These are phyloP conservation scores for Hippocampus guttulatus DNA, from an alignment of 2,113 vertebrate genomes.

Conservation along the genomic window DNA sequence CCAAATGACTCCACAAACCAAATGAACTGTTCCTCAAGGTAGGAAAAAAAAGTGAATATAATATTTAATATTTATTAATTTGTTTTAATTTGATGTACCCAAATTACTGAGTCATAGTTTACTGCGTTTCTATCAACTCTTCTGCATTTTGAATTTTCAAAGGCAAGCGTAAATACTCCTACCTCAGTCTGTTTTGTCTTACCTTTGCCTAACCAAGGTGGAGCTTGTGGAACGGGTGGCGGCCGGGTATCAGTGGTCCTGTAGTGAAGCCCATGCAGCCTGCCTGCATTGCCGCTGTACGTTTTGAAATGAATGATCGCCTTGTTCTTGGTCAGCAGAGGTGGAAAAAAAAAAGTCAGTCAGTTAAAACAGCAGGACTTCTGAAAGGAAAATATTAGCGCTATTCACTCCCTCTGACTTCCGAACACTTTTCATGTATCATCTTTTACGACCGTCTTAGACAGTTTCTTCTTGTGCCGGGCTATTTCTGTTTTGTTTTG, in stretches of 20 bases:
- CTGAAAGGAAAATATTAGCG: slow-evolving; percentile 55
- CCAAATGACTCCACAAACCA: no score
- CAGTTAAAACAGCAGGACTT: slow-evolving; percentile 80
- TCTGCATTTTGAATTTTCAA: slow-evolving; percentile 26
- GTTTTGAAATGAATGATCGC: slow-evolving; percentile 90
- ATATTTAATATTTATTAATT: no score
- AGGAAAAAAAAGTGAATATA: no score
- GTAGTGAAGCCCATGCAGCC: slow-evolving; percentile 77
- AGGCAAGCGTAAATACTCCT: slow-evolving; percentile 63
- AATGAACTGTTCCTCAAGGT: no score
- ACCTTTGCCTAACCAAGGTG: slow-evolving; percentile 74
- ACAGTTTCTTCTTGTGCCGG: slow-evolving; percentile 3
- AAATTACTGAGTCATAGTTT: slow-evolving; percentile 2
- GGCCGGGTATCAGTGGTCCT: slow-evolving; percentile 77
- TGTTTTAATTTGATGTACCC: no score
- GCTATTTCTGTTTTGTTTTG: background rate
- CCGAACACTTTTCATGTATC: slow-evolving; percentile 14
- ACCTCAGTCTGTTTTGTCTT: slow-evolving; percentile 75
- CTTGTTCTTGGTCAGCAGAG: slow-evolving; percentile 94
- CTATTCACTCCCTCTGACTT: slow-evolving; percentile 11
- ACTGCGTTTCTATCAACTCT: slow-evolving; percentile 56
- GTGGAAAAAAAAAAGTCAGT: slow-evolving; percentile 98
- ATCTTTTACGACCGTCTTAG: background rate
- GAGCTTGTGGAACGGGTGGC: slow-evolving; percentile 11
- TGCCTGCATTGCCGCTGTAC: slow-evolving; percentile 78